Conservation (phyloP, 2,888 invertebrate species). For the Tetropium fuscum region DNA sequence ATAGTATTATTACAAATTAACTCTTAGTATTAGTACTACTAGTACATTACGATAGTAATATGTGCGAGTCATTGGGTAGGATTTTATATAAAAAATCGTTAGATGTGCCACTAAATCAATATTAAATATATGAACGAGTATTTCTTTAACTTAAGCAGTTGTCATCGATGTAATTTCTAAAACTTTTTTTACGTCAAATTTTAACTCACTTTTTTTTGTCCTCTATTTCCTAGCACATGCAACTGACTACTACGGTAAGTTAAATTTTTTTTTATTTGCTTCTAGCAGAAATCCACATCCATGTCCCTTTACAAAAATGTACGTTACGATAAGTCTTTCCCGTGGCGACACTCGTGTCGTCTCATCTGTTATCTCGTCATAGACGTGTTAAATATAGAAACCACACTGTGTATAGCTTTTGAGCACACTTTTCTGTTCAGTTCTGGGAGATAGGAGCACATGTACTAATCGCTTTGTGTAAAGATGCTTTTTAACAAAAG, state of each 20-base stretch:
- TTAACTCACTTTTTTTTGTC: conserved; percentile 60
- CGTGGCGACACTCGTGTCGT: neutral
- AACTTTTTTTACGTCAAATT: conserved; percentile 17
- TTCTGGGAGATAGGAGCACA: conserved; percentile 38
- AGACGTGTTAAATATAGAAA: conserved; percentile 1
- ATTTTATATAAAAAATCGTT: no score
- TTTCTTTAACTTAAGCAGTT: no score
- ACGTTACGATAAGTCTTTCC: neutral
- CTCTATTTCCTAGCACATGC: conserved; percentile 83
- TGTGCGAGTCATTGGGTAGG: no score
- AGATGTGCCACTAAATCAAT: no score
- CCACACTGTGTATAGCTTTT: conserved; percentile 19
- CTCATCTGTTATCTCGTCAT: neutral
- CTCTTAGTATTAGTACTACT: no score
- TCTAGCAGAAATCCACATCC: conserved; percentile 15
- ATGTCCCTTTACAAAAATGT: conserved; percentile 4
- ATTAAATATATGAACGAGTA: no score
- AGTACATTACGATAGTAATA: no score
- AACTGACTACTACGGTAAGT: conserved; percentile 99
- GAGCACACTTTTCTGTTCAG: conserved; percentile 24
- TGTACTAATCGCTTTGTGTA: conserved; percentile 41
- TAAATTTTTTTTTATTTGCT: conserved; percentile 57
- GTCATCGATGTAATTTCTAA: neutral
- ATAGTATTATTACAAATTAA: no score
- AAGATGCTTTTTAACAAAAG: conserved; percentile 31